These are phyloP conservation scores for Dicrostonyx torquatus DNA, from an alignment of 2,797 vertebrate genomes.

Conservation along the genomic window DNA sequence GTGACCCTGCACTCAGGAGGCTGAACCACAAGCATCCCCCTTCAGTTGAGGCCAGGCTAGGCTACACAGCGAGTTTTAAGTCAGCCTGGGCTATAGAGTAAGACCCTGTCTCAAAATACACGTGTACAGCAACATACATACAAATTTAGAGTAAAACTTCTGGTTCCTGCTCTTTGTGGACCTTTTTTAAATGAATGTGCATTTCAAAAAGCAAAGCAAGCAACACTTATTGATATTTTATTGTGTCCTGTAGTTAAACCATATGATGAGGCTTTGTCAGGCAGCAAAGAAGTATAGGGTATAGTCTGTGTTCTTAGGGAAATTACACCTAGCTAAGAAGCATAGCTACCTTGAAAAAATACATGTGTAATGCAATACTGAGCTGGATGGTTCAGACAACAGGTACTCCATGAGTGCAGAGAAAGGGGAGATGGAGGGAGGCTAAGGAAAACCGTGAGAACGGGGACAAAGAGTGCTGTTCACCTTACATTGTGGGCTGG, in stretches of 20 bases:
- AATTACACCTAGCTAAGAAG: background rate
- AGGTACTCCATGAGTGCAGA: background rate
- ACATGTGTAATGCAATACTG: background rate
- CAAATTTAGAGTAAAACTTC: background rate
- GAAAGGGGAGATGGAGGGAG: background rate
- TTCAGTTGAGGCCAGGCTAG: background rate
- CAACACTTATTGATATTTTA: constrained; percentile 10
- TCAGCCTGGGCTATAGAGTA: background rate
- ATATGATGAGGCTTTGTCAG: background rate
- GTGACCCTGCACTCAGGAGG: background rate
- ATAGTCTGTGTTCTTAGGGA: background rate
- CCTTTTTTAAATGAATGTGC: constrained; percentile 17
- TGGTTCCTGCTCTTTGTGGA: background rate
- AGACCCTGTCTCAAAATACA: background rate
- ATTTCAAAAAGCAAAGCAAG: constrained; percentile 4
- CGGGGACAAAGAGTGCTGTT: constrained; percentile 44
- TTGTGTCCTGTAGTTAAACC: background rate
- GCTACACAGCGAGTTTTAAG: background rate
- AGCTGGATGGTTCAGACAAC: background rate
- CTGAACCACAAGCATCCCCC: background rate
- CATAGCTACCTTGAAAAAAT: constrained; percentile 3
- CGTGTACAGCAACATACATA: background rate
- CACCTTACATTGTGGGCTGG: constrained; percentile 10
- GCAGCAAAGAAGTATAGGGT: background rate
- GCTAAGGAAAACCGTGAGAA: constrained; percentile 26